Conservation (phyloP, 2,888 invertebrate genomes). For the Homarus gammarus region DNA sequence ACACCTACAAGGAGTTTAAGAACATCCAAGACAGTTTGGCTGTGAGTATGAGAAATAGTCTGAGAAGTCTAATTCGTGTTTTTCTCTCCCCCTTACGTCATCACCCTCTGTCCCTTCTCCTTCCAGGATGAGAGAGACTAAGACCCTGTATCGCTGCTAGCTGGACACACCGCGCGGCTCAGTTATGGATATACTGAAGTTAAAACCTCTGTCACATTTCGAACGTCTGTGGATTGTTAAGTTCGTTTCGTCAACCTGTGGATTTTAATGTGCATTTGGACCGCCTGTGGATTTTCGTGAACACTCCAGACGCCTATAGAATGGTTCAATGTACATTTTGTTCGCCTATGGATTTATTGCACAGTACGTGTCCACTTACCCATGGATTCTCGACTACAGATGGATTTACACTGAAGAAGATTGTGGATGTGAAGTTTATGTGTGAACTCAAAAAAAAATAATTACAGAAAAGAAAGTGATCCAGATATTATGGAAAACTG, state of each 20-base stretch:
- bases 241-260: too few species aligned
- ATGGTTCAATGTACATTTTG: neutral
- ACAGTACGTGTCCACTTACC: too few species aligned
- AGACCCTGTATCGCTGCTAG: neutral
- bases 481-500: neutral
- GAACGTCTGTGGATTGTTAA: too few species aligned
- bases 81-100: neutral
- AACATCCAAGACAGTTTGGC: conserved; percentile 73
- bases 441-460: neutral
- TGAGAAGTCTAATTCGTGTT: neutral
- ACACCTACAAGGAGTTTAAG: conserved; percentile 76
- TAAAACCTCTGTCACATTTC: too few species aligned
- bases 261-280: neutral
- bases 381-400: too few species aligned
- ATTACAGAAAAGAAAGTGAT: conserved; percentile 13
- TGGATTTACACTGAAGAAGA: neutral
- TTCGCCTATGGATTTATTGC: neutral
- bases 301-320: too few species aligned
- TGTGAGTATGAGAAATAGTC: conserved; percentile 49
- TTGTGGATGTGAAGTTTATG: neutral
- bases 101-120: neutral
- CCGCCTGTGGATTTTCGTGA: neutral
- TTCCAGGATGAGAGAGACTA: neutral
- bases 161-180: neutral
- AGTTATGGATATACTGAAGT: too few species aligned